These are phyloP conservation scores for Drosophila setosimentum DNA, from an alignment of 2,888 invertebrate genomes.

Conservation along the genomic window DNA sequence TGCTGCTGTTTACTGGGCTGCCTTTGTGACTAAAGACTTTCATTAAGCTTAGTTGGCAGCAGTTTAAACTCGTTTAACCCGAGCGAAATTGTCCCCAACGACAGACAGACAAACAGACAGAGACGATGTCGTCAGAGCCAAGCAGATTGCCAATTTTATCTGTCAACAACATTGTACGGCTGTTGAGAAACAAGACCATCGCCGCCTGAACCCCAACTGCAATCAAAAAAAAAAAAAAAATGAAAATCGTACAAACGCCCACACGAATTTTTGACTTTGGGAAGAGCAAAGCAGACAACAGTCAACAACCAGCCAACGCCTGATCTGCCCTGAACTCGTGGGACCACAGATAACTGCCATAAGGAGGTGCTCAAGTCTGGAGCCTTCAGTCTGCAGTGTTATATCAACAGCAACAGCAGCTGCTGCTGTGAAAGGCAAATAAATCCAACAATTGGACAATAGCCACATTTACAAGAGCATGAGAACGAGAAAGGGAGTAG, in stretches of 20 bases:
- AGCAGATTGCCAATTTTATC: slow-evolving; percentile 78
- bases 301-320: slow-evolving; percentile 22
- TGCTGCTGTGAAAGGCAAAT: slow-evolving; percentile 53
- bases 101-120: slow-evolving; percentile 22
- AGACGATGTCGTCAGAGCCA: slow-evolving; percentile 50
- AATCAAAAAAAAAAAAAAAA: not conserved
- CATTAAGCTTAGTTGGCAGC: slow-evolving; percentile 76
- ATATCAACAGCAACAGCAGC: not conserved
- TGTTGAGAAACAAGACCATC: slow-evolving; percentile 46
- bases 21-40: slow-evolving; percentile 71
- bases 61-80: slow-evolving; percentile 78
- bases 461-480: not conserved
- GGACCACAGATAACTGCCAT: slow-evolving; percentile 38
- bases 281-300: not conserved
- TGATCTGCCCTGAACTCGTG: slow-evolving; percentile 35
- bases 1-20: slow-evolving; percentile 23
- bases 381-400: not conserved
- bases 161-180: slow-evolving; percentile 78
- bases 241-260: slow-evolving; percentile 54
- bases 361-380: slow-evolving; percentile 9
- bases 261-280: slow-evolving; percentile 49
- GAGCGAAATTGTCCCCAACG: slow-evolving; percentile 71
- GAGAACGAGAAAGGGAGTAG: not conserved
- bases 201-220: slow-evolving; percentile 6
- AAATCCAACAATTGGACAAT: slow-evolving; percentile 5